phyloP scores from a whole-genome alignment of 2,888 invertebrate genomes.

The Baccha elongata region DNA sequence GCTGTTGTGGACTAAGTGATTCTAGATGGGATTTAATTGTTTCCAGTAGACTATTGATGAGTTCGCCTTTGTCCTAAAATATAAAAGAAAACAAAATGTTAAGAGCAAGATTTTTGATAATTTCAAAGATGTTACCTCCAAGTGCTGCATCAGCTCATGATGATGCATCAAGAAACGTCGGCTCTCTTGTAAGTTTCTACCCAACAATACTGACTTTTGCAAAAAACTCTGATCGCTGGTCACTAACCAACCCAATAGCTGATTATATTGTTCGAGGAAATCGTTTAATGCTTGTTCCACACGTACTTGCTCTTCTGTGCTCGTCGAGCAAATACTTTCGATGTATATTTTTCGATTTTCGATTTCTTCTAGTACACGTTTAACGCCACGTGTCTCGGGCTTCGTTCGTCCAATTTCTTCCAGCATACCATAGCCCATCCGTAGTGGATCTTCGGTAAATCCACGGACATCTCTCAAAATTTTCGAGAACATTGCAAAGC shows the following conservation, averaged over 20 bases:
- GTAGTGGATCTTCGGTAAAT: conserved; percentile 86
- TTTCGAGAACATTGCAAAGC: conserved; percentile 87
- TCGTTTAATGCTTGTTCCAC: conserved; percentile 87
- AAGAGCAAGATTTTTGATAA: background rate
- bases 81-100: conserved; percentile 40
- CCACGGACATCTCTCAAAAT: conserved; percentile 87
- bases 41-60: conserved; percentile 86
- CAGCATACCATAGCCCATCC: conserved; percentile 88
- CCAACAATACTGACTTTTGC: conserved; percentile 89
- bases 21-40: conserved; percentile 86
- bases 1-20: conserved; percentile 86
- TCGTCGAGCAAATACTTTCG: conserved; percentile 86
- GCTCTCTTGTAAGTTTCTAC: conserved; percentile 86
- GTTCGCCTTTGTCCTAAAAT: conserved; percentile 86
- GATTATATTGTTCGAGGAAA: conserved; percentile 88
- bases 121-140: conserved; percentile 83
- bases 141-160: conserved; percentile 88
- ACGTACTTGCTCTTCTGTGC: conserved; percentile 87
- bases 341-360: conserved; percentile 88
- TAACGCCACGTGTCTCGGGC: conserved; percentile 87
- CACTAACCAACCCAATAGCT: conserved; percentile 88
- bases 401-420: conserved; percentile 86
- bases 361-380: conserved; percentile 87
- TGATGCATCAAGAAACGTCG: conserved; percentile 89
- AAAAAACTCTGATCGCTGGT: conserved; percentile 89